Evolutionary conservation across 2,888 invertebrate genomes (phyloP), one percentile per base, ranked within the genome.

Genomic region (Polyommatus icarus): DNA sequence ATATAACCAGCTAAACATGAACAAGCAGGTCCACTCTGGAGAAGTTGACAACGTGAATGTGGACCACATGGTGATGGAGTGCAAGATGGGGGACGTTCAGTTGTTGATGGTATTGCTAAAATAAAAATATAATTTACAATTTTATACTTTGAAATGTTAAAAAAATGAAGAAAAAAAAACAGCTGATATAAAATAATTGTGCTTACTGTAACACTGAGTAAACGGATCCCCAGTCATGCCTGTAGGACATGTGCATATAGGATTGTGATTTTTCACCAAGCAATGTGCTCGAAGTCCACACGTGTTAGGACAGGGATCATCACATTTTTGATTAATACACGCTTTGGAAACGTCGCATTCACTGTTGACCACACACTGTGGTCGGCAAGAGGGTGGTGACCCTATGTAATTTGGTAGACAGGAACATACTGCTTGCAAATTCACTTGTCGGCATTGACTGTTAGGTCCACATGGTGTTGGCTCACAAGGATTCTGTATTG

Each of bases 221-320:
- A 98, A 98, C 77, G 98, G 98, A 96, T 98, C 97, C 73, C 98
- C 98, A 61, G 97, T 97, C 91, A 96, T 97, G n/a, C 97, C 97
- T 71, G 96, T 93, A 72, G 97, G 96, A 84, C 98, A 98, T 4
- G 97, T 97, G 85, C 98, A 98, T 80, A 98, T 97, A 3, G 98
- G 98, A 85, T 97, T 97, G 88, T 98, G 98, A 87, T 98, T 97
- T 86, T 96, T 96, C 0, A 97, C 96, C 76, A 96, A 95, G 85
- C 98, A 98, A 82, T 97, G 96, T 1, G 98, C 98, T 83, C 96
- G 96, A 76, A 97, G 93, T n/a, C 98, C 98, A 87, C 98, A 98
- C 0, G 97, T 97, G 82, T 97, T 97, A 18, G 97, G 96, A 84
- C 98, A 98, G 61, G 98, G 98, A 91, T 98, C 97, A 12, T 96